Conservation (phyloP, 2,113 vertebrate species). For the Solenodon paradoxus region DNA sequence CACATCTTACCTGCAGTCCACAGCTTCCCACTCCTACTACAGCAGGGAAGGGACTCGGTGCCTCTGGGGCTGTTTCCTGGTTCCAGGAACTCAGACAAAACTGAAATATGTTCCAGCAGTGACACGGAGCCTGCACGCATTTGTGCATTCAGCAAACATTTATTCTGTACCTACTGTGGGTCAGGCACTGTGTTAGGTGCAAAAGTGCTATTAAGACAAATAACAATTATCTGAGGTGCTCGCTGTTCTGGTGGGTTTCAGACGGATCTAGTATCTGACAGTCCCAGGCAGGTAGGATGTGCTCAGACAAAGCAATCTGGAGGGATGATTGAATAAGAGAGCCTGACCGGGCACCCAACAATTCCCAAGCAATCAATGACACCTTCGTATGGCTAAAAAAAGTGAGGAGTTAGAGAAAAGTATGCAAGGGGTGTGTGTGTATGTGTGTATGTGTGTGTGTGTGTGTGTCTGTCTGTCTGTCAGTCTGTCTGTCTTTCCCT, state of each 20-base stretch:
- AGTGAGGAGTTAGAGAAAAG: background rate
- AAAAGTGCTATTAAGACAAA: background rate
- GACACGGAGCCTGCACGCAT: accelerated
- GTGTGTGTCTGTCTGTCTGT: background rate
- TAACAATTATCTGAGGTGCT: background rate
- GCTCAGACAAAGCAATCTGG: background rate
- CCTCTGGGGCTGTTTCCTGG: background rate
- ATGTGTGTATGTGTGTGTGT: background rate
- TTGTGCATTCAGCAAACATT: background rate
- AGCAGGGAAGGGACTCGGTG: background rate
- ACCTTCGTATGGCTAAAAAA: background rate
- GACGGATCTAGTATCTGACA: background rate
- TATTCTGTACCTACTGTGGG: background rate
- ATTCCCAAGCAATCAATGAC: background rate
- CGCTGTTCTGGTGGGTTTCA: background rate
- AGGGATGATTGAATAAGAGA: background rate
- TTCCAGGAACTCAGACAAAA: background rate
- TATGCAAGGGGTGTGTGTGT: background rate
- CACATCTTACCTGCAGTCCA: background rate
- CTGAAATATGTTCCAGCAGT: background rate
- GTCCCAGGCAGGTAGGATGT: background rate
- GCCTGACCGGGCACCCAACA: background rate
- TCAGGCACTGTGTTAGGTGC: background rate
- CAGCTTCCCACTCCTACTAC: background rate
- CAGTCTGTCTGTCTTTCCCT: too few relatives aligned